Evolutionary conservation across 2,888 invertebrate genomes (phyloP).

Genomic region (Ormyrus labotus): DNA sequence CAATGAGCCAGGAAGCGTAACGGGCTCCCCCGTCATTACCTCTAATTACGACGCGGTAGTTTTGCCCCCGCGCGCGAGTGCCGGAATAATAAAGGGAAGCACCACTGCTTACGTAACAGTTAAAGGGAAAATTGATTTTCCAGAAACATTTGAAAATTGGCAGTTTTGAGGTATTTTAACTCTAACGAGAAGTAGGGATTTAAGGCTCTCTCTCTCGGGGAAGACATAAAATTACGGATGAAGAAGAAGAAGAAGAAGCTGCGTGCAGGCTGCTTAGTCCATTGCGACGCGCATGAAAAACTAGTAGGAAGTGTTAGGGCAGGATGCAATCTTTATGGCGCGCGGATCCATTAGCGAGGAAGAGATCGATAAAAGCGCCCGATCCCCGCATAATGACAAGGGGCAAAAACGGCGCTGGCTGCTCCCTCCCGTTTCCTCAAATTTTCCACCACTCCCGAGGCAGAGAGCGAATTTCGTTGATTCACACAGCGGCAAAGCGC

Average conservation of each 20-base stretch:
- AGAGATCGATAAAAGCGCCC: neutral
- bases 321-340: neutral
- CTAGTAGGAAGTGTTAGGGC: neutral
- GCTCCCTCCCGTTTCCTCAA: too few species aligned
- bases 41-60: too few species aligned
- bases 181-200: neutral
- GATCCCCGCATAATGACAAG: neutral
- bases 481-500: neutral
- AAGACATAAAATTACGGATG: neutral
- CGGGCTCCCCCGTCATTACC: too few species aligned
- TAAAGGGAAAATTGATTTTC: neutral
- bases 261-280: neutral
- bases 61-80: too few species aligned
- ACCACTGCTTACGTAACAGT: neutral
- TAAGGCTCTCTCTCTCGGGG: neutral
- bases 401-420: too few species aligned
- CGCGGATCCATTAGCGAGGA: neutral
- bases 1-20: too few species aligned
- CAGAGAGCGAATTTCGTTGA: neutral
- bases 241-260: neutral
- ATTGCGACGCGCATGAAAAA: neutral
- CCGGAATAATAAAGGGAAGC: neutral
- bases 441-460: too few species aligned
- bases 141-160: neutral
- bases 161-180: neutral